Conservation (phyloP, 53 echinoderm and acorn worm species). For the Paracentrotus lividus region DNA sequence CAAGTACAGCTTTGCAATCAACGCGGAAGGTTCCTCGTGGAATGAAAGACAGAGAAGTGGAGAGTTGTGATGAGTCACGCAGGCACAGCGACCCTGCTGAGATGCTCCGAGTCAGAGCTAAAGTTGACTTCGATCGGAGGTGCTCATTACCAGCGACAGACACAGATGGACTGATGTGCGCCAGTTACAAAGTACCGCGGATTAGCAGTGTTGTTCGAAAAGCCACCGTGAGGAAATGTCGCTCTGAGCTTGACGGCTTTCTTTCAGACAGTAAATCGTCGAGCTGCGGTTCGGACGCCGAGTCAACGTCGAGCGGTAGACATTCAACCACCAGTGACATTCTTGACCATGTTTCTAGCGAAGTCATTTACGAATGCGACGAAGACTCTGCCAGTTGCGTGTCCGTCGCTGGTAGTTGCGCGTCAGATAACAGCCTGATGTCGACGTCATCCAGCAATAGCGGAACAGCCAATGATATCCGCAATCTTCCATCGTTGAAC, state of each 20-base stretch:
- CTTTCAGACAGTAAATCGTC: conserved; percentile 56
- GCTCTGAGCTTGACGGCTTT: conserved; percentile 60
- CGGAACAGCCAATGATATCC: conserved; percentile 37
- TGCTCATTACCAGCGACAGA: conserved; percentile 53
- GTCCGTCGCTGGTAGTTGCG: conserved; percentile 60
- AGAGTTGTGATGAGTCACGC: conserved; percentile 59
- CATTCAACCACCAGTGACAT: conserved; percentile 59
- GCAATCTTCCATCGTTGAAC: neutral
- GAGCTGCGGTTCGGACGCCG: conserved; percentile 54
- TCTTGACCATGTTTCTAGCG: conserved; percentile 20
- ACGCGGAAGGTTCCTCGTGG: neutral
- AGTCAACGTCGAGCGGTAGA: conserved; percentile 56
- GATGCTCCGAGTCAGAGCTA: neutral
- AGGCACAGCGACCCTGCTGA: conserved; percentile 58
- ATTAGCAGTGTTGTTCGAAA: conserved; percentile 46
- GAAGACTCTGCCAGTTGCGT: conserved; percentile 64
- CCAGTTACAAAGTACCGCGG: conserved; percentile 48
- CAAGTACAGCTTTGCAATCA: neutral
- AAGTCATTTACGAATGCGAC: conserved; percentile 68
- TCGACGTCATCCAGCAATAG: conserved; percentile 57
- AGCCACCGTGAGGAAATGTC: conserved; percentile 64
- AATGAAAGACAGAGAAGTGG: conserved; percentile 31
- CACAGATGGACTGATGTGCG: conserved; percentile 22
- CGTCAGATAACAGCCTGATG: conserved; percentile 45
- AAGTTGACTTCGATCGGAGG: neutral